Conservation (phyloP, 2,113 vertebrate species). For the Porphyrio hochstetteri region DNA sequence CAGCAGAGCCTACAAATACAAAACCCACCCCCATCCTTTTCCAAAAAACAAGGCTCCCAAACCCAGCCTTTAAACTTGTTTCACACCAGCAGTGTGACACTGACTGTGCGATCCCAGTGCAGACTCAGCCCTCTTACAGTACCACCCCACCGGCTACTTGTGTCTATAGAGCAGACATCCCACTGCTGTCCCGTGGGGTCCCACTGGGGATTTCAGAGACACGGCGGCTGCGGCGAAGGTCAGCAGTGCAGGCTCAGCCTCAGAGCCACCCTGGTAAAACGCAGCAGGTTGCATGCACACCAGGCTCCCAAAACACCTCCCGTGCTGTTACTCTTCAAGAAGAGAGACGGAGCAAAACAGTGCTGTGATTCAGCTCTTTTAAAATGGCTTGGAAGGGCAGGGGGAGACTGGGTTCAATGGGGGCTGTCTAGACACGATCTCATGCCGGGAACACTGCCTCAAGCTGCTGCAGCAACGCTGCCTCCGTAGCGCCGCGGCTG, state of each 20-base stretch:
- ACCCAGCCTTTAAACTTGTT: neutral
- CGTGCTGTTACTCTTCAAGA: neutral
- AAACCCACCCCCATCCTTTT: neutral
- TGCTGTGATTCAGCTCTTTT: neutral
- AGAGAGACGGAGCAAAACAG: neutral
- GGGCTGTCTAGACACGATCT: neutral
- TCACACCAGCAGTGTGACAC: fast-evolving
- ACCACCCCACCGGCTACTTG: neutral
- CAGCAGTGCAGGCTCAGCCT: neutral
- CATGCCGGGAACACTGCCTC: neutral
- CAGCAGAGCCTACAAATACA: neutral
- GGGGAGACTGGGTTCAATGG: fast-evolving
- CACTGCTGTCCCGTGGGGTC: neutral
- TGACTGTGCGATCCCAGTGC: too few relatives aligned
- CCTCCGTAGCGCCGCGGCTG: fast-evolving
- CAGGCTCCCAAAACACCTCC: neutral
- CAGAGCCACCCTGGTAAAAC: neutral
- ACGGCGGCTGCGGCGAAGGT: neutral
- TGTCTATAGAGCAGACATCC: neutral
- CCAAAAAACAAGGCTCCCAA: neutral
- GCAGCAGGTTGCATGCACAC: fast-evolving
- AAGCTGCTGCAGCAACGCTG: neutral
- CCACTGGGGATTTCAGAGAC: neutral
- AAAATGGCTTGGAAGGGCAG: neutral
- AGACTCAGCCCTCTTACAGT: neutral